These are phyloP conservation scores for Gorsachius magnificus DNA, from an alignment of 2,797 vertebrate species.

Conservation along the genomic window DNA sequence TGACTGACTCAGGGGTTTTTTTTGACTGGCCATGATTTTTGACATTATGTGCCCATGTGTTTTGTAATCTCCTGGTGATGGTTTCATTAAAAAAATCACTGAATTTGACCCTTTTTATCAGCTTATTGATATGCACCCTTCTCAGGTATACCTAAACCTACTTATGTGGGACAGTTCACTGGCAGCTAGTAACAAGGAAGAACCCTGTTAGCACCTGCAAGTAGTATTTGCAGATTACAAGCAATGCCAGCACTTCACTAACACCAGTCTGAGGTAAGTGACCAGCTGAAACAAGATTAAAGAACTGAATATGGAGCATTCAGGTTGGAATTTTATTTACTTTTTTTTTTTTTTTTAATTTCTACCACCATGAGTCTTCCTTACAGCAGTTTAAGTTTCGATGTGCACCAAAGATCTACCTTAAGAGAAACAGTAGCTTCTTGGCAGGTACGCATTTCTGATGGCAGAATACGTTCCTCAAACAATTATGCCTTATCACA, in stretches of 20 bases:
- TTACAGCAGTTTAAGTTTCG: neutral
- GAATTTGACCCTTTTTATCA: neutral
- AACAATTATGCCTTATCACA: constrained; percentile 29
- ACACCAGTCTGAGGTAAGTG: neutral
- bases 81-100: neutral
- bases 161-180: neutral
- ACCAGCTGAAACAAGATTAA: neutral
- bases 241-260: neutral
- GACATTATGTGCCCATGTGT: neutral
- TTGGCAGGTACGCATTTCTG: neutral
- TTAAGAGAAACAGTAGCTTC: neutral
- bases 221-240: neutral
- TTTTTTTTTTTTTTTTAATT: neutral
- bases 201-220: neutral
- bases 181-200: neutral
- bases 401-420: neutral
- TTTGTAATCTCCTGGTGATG: neutral
- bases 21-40: neutral
- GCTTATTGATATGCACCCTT: neutral
- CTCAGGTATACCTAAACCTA: neutral
- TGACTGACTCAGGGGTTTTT: neutral
- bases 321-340: neutral
- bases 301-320: neutral
- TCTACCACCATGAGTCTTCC: neutral
- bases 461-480: constrained; percentile 8